phyloP scores from a whole-genome alignment of 2,888 invertebrate genomes.

The Drosophila rubida region DNA sequence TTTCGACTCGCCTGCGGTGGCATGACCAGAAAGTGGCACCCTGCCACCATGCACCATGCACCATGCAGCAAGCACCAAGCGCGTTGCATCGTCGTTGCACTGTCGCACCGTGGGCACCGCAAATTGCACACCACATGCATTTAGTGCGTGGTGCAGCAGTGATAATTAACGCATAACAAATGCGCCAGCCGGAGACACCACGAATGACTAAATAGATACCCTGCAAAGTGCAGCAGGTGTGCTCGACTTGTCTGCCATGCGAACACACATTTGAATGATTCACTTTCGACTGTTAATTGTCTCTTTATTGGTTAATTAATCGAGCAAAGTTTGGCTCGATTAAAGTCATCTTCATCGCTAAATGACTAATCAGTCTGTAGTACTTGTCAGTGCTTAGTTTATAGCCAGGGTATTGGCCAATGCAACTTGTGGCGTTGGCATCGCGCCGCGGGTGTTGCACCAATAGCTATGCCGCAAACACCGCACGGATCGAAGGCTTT shows the following conservation, averaged over 20 bases:
- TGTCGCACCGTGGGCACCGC: conserved; percentile 42
- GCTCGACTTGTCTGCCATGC: no score
- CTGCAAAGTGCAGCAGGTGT: background rate
- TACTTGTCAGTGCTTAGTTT: background rate
- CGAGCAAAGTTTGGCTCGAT: no score
- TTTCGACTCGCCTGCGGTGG: conserved; percentile 65
- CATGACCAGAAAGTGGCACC: conserved; percentile 47
- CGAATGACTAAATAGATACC: conserved; percentile 1
- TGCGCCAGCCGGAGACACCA: background rate
- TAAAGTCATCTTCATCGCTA: no score
- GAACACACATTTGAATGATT: no score
- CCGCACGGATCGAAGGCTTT: conserved; percentile 21
- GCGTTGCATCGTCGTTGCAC: conserved; percentile 18
- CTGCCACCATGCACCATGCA: conserved; percentile 22
- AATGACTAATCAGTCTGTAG: no score
- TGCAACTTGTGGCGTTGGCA: conserved; percentile 49
- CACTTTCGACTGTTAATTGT: no score
- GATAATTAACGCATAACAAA: conserved; percentile 68
- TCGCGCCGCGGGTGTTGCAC: conserved; percentile 67
- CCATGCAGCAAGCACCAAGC: background rate
- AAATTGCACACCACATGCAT: conserved; percentile 59
- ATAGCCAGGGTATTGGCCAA: conserved; percentile 8
- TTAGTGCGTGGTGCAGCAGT: conserved; percentile 45
- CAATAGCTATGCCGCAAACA: conserved; percentile 38
- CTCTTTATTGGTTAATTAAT: no score